Evolutionary conservation across 2,113 vertebrate genomes (phyloP).

Genomic region (Cephalopterus ornatus): DNA sequence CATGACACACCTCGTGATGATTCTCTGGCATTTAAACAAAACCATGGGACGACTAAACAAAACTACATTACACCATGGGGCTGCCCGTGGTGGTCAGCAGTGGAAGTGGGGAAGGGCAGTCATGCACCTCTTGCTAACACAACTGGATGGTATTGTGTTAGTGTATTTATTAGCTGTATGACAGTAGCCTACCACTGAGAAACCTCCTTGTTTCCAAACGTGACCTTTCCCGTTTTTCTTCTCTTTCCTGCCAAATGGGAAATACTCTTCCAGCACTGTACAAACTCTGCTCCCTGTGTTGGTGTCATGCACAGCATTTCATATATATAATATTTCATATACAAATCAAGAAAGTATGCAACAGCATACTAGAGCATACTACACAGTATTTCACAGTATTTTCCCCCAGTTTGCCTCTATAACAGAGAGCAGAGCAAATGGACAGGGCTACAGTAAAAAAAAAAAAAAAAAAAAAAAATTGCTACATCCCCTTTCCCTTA

Average conservation of each 20-base stretch:
- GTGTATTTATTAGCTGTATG: not conserved
- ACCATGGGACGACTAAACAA: too few species aligned
- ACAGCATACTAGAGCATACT: not conserved
- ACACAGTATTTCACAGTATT: not conserved
- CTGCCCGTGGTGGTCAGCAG: accelerated
- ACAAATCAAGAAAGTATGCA: not conserved
- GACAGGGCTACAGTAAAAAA: not conserved
- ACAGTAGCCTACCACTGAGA: not conserved
- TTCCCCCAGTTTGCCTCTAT: not conserved
- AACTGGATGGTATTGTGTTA: not conserved
- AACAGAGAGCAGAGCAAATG: not conserved
- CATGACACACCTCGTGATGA: not conserved
- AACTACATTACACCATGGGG: too few species aligned
- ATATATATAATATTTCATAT: not conserved
- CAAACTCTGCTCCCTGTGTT: not conserved
- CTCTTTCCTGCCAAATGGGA: not conserved
- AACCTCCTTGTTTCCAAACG: not conserved
- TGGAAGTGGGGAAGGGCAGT: not conserved
- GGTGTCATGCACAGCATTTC: not conserved
- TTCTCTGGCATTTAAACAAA: not conserved
- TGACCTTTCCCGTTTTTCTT: not conserved
- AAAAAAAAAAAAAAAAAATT: not conserved
- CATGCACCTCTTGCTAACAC: accelerated
- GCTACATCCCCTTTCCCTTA: not conserved
- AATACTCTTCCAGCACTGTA: not conserved